Base-by-base conservation (phyloP, 2,888 invertebrate species). In the Nebria salina region DNA sequence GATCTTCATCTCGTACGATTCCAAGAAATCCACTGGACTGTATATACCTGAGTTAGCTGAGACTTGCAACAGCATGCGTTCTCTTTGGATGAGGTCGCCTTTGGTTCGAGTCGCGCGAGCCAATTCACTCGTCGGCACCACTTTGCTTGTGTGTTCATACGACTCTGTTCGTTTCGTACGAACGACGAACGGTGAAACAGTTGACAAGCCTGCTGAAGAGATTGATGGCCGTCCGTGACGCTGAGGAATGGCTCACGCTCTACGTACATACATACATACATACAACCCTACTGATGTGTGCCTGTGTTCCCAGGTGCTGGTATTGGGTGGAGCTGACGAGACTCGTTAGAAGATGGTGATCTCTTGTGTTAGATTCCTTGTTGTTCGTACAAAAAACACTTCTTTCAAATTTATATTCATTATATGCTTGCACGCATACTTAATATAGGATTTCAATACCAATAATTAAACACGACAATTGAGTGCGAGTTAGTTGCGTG, bases 1-100 rank as follows among this genome's bases (percentile, higher is more conserved):
- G 78, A 78, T 78, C 78, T 78, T 78, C 78, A 78, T 78, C 78
- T 78, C 78, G 41, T 41, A 68, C 76, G 42, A 76, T 76, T 76
- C 76, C 20, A 4, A 68, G 76, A 76, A 76, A 65, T 76, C 66
- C 20, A 8, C 64, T n/a, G 75, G 15, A n/a, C 15, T 64, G 75
- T 54, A 25, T 70, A 70, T 70, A 70, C 70, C 70, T 70, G 70
- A 11, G 70, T 34, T 34, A 34, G 34, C 34, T 34, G 34, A 34
- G 34, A 8, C 54, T 54, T 54, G 54, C 54, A 54, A 54, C 54
- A 54, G 54, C 54, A 54, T 54, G 54, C 54, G 54, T 54, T 54
- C 54, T 54, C 11, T 54, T 54, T 54, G 54, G 54, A 54, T 54
- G 54, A 54, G 54, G 54, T 54, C 54, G 54, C 54, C 54, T 54